Evolutionary conservation across 2,888 invertebrate species (phyloP), one percentile per base, ranked within the genome.

Genomic region (Cabera pusaria): DNA sequence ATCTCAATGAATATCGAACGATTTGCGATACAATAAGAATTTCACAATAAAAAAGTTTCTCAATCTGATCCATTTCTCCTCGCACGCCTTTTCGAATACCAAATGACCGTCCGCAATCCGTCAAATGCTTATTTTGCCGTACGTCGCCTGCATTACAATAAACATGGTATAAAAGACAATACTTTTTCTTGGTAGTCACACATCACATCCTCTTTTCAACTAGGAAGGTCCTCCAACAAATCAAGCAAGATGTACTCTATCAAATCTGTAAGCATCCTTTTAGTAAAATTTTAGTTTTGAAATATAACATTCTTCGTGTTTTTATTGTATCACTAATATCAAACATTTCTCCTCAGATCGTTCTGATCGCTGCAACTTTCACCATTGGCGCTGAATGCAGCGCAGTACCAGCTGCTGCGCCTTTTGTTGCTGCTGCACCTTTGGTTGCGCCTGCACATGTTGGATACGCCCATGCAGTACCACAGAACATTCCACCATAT

Each of bases 401-500:
- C 43, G 79, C 67, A 33, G 72, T 83, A 6, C 71, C 77, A 3
- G 21, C 34, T 7, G 67, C 14, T 14, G n/a, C n/a, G n/a, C n/a
- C n/a, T n/a, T n/a, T n/a, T n/a, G n/a, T n/a, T n/a, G n/a, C n/a
- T n/a, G n/a, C n/a, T n/a, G 14, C 14, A 4, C 14, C 14, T 14
- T 14, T 14, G 1, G 67, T 90, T 4, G 83, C 91, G 5, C 90
- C 90, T n/a, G 87, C 91, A 8, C 90, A 91, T 1, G 64, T 91
- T 11, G 91, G 90, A 6, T 92, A 92, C 52, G 82, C 79, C 36
- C 90, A 86, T 54, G 90, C 91, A 6, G 85, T 92, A 10, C 93
- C 93, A 0, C 91, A 92, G 49, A 92, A 92, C 51, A 81, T 92
- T 22, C 90, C 91, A 26, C 93, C 93, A 1, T 92, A 90, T 52